Evolutionary conservation across 2,888 invertebrate species (phyloP), one percentile per base, ranked within the genome.

Genomic region (Encarsia formosa): DNA sequence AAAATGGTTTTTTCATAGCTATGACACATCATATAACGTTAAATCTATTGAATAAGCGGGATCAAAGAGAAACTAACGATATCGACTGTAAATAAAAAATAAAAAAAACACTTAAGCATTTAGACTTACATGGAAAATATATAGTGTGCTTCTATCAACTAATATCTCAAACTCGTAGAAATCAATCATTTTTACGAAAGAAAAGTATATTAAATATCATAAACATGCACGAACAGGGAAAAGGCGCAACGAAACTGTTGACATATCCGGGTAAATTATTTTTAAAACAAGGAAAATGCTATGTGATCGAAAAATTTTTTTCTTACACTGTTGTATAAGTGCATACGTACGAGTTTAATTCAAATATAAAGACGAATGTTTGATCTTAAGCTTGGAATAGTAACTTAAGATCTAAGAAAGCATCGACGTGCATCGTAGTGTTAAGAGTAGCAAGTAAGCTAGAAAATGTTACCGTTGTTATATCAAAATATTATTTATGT

Each of bases 401-500:
- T 53, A 52, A 42, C 44, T 59, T 56, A 56, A 56, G 16, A 48
- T 54, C 38, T 16, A 57, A 40, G 59, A 53, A 37, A 55, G 50
- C 40, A 46, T 57, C 26, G 32, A 41, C 9, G 43, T 48, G 50
- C 51, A 57, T 52, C 48, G 11, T 41, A 58, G 52, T 59, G 46
- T 55, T 52, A 49, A 18, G 29, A 41, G 18, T 29, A 41, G 45
- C 39, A 50, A 55, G 31, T 55, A 61, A 55, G 57, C 52, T 62
- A 62, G 59, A 54, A 59, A 62, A 68, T 69, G 70, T 70, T 70
- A 69, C 64, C 70, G 70, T 71, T 70, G 68, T 63, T 61, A 62
- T 56, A 69, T 69, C 68, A 61, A 63, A 68, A 69, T 67, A 69
- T 67, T 68, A 69, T 70, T 69, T 70, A 70, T 70, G 63, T 68